Percentiles rank a stretch among this genome's conserved stretches.
These are phyloP conservation scores for Prionchulus punctatus DNA, from an alignment of 2,888 invertebrate genomes.

Conservation along the genomic window DNA sequence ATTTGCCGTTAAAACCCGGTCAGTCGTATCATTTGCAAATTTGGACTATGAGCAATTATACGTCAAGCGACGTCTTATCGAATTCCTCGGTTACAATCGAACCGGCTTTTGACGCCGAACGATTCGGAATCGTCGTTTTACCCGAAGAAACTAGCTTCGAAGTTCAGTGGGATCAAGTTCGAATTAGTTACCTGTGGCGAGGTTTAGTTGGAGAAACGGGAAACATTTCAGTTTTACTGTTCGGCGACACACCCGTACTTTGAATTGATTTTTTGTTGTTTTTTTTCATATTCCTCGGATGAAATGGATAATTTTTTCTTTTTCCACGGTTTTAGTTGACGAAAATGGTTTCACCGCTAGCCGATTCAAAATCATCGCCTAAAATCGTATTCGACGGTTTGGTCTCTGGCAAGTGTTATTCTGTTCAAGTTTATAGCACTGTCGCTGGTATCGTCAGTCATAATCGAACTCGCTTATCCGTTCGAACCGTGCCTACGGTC, in stretches of 20 bases:
- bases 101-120: slow-evolving; percentile 2
- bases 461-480: not conserved
- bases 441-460: not conserved
- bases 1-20: not conserved
- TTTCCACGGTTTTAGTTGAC: too few relatives aligned
- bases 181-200: not conserved
- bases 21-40: not conserved
- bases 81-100: not conserved
- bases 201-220: not conserved
- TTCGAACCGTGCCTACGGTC: not conserved
- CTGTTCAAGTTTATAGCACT: not conserved
- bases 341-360: not conserved
- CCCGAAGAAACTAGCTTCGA: not conserved
- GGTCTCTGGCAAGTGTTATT: slow-evolving; percentile 8
- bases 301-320: too few relatives aligned
- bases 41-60: not conserved
- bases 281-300: too few relatives aligned
- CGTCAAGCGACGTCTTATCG: not conserved
- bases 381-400: not conserved
- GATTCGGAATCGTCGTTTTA: not conserved
- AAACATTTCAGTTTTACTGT: not conserved
- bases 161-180: not conserved
- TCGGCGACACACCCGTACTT: too few relatives aligned
- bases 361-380: not conserved
- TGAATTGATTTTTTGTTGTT: too few relatives aligned